phyloP scores from a whole-genome alignment of 1,140 invertebrate genomes.

The Cyrtorhinus lividipennis region DNA sequence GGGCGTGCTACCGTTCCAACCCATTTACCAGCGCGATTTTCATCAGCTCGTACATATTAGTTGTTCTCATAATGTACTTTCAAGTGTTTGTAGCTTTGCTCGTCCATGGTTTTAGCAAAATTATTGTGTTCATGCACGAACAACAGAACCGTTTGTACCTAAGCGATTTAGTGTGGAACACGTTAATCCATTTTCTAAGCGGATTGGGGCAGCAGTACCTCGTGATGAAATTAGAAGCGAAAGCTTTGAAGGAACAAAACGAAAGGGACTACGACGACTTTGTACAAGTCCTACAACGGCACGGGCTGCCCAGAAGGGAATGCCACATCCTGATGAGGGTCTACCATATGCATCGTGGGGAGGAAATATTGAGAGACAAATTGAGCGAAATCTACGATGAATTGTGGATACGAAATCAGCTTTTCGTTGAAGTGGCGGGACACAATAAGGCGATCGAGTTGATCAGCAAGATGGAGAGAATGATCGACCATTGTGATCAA shows the following conservation, averaged over 20 bases:
- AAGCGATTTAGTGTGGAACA: too few relatives aligned
- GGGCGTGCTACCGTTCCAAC: neutral
- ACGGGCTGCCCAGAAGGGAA: neutral
- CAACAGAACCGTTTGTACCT: too few relatives aligned
- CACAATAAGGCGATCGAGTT: neutral
- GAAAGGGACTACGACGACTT: neutral
- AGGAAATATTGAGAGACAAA: neutral
- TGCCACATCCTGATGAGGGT: neutral
- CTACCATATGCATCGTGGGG: neutral
- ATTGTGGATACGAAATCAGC: neutral
- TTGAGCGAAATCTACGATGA: neutral
- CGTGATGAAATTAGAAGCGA: too few relatives aligned
- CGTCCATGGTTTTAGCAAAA: too few relatives aligned
- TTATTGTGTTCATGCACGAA: too few relatives aligned
- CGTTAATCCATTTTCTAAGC: too few relatives aligned
- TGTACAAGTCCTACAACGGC: neutral
- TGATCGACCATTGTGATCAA: neutral
- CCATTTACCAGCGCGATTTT: neutral
- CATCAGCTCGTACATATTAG: neutral
- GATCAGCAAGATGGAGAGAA: neutral
- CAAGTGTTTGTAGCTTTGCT: neutral
- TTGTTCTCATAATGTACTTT: neutral
- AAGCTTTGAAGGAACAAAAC: neutral
- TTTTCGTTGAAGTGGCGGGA: neutral
- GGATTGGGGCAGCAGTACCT: too few relatives aligned